These are phyloP conservation scores for Sinocyclocheilus anophthalmus DNA, from an alignment of 2,113 vertebrate species.

Conservation along the genomic window DNA sequence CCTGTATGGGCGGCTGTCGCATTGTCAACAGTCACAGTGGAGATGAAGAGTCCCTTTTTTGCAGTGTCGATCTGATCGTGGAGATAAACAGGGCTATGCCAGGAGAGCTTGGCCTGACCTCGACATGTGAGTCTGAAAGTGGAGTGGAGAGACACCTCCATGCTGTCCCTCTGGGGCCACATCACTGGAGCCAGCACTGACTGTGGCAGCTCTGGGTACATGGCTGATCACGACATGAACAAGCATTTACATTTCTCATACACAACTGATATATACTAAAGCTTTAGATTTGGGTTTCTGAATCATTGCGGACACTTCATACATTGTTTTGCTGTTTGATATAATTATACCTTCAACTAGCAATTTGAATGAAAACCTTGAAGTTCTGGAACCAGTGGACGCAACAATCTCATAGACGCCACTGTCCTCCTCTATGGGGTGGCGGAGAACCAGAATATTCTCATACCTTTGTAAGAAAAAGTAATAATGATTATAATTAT, in stretches of 20 bases:
- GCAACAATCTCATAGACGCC: constrained; percentile 88
- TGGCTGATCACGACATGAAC: constrained; percentile 50
- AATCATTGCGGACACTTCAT: neutral
- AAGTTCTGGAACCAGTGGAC: constrained; percentile 73
- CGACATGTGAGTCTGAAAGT: constrained; percentile 86
- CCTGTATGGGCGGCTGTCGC: constrained; percentile 83
- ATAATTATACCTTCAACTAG: constrained; percentile 82
- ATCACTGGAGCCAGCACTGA: constrained; percentile 80
- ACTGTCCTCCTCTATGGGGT: constrained; percentile 87
- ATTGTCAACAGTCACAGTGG: constrained; percentile 80
- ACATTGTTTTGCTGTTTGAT: neutral
- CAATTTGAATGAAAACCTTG: constrained; percentile 79
- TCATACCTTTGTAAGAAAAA: constrained; percentile 78
- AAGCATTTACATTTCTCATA: neutral
- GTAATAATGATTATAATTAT: neutral
- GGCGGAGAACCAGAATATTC: constrained; percentile 85
- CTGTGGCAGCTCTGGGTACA: constrained; percentile 62
- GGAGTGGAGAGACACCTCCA: constrained; percentile 81
- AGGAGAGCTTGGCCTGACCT: constrained; percentile 84
- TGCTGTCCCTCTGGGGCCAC: constrained; percentile 79
- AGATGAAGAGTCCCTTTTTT: constrained; percentile 86
- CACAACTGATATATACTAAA: neutral
- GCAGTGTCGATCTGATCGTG: constrained; percentile 78
- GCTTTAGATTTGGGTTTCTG: neutral
- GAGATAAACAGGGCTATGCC: constrained; percentile 79